Evolutionary conservation across 2,113 vertebrate species (phyloP), one percentile per base, ranked within the genome.

Genomic region (Cephalopholis sonnerati): DNA sequence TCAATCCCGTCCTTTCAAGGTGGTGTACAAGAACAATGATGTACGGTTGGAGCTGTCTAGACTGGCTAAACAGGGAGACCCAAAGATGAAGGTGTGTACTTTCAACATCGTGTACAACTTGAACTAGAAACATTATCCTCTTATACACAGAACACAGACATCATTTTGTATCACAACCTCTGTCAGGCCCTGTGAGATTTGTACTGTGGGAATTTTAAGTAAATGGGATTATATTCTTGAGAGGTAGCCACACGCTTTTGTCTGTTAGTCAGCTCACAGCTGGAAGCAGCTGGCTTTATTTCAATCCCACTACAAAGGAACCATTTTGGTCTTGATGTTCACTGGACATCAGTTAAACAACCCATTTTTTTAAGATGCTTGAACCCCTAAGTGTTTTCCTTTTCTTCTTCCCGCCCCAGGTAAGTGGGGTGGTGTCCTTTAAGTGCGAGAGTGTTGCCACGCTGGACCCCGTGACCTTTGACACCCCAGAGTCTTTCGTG

Each of bases 11-110:
- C 91, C 81, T 91, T 59, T 94, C 50, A 95, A 99, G 98, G 98
- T 99, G 87, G 97, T 99, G 13, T 99, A 99, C 94, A 99, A 99
- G 95, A 99, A 99, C 95, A 99, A 99, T 1, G 98, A 99, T 81
- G 98, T 99, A 74, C 96, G 98, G 58, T 93, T 99, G 93, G 98
- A 99, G 90, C 94, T 99, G 84, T 99, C 98, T 78, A 95, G 98
- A 85, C 97, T 99, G 91, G 98, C 98, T 87, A 99, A 98, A 84
- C 97, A 98, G 94, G 98, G 97, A 75, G 98, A 99, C 93, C 95
- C 97, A 59, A 99, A 99, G 92, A 99, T 99, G 98, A 99, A 99
- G 95, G 94, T 93, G 82, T 39, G 70, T 9, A 5, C 66, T 75
- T 75, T 67, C n/a, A 77, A 58, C 72, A 61, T 44, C 55, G 69